phyloP scores from a whole-genome alignment of 2,888 invertebrate genomes.

The Pammene fasciana region DNA sequence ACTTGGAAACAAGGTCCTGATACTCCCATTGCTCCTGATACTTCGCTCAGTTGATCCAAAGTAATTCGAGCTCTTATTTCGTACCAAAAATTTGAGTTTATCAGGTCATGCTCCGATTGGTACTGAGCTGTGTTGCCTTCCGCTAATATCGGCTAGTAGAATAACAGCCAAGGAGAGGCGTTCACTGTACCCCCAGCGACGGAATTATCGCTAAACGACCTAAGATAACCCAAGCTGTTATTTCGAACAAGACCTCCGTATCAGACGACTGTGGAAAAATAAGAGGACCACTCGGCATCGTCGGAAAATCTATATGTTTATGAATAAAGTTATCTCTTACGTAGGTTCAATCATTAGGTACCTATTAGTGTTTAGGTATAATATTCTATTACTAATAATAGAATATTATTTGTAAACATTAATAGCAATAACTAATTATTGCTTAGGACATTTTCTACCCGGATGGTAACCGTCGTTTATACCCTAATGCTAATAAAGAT shows the following conservation, averaged over 20 bases:
- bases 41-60: too few species aligned
- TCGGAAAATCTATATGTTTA: constrained; percentile 6
- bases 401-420: too few species aligned
- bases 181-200: constrained; percentile 31
- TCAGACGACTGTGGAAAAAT: constrained; percentile 13
- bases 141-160: neutral
- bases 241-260: constrained; percentile 20
- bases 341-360: neutral
- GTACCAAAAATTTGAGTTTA: neutral
- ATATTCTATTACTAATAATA: neutral
- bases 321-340: constrained; percentile 1
- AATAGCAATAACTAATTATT: too few species aligned
- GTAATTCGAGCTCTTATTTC: too few species aligned
- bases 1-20: too few species aligned
- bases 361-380: neutral
- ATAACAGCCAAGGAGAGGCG: constrained; percentile 20
- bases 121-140: neutral
- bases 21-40: too few species aligned
- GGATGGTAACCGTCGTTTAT: too few species aligned
- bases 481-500: too few species aligned
- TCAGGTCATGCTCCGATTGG: neutral
- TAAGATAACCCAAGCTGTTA: constrained; percentile 27
- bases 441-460: too few species aligned
- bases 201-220: constrained; percentile 20
- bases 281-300: neutral